A percentile compares a stretch with the other conserved stretches of the same genome.
These are phyloP conservation scores for Ptycholaimellus sp. DNA, from an alignment of 2,888 invertebrate species.

Conservation along the genomic window DNA sequence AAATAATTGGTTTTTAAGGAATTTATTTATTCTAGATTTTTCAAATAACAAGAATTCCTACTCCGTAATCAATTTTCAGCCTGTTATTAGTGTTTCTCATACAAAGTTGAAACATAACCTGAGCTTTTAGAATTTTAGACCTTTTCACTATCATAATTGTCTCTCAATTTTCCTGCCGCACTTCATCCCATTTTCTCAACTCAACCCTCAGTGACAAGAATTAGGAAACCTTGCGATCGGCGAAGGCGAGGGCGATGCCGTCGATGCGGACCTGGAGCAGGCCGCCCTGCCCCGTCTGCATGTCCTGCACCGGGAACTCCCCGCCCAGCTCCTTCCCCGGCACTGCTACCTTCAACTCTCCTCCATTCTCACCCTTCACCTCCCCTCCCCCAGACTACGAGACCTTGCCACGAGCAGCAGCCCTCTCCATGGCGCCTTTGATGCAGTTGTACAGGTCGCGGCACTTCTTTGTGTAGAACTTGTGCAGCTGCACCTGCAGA, in stretches of 20 bases:
- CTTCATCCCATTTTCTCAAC: no score
- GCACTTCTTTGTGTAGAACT: constrained; percentile 98
- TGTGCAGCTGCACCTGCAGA: constrained; percentile 77
- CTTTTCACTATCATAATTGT: no score
- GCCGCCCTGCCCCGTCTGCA: constrained; percentile 85
- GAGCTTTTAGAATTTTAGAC: no score
- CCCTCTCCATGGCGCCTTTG: constrained; percentile 87
- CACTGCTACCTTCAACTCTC: constrained; percentile 27
- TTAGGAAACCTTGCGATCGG: constrained; percentile 71
- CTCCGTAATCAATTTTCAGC: no score
- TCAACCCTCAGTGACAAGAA: not conserved
- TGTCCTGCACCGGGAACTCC: constrained; percentile 93
- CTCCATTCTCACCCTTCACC: constrained; percentile 6
- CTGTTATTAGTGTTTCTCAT: no score
- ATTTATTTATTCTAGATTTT: no score
- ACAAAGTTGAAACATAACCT: no score
- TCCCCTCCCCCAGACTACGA: no score
- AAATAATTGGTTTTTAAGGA: no score
- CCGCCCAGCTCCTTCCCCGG: constrained; percentile 40
- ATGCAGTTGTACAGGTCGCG: constrained; percentile 93
- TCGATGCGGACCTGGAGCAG: constrained; percentile 70
- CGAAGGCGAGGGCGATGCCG: constrained; percentile 91
- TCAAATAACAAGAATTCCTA: no score
- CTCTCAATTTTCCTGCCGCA: no score
- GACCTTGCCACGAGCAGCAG: constrained; percentile 41